These are phyloP conservation scores for Tragelaphus imberbis DNA, from an alignment of 2,113 vertebrate genomes.

Conservation along the genomic window DNA sequence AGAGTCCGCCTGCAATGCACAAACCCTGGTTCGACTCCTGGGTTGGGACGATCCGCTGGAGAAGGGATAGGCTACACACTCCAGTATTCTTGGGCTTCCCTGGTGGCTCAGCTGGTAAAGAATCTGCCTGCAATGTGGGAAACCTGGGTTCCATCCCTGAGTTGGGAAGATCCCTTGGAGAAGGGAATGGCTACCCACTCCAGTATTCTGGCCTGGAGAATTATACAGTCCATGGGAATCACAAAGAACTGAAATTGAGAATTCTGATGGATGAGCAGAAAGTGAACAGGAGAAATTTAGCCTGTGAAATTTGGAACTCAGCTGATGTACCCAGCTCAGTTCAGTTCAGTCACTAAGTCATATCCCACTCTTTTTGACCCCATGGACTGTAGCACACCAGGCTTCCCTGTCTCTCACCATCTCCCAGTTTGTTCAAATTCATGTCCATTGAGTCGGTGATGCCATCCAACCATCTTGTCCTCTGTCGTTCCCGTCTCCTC, in stretches of 20 bases:
- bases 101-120: no score
- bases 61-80: neutral
- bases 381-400: neutral
- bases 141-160: neutral
- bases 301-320: neutral
- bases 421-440: neutral
- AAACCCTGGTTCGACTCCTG: neutral
- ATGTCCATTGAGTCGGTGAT: neutral
- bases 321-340: neutral
- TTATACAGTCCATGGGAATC: neutral
- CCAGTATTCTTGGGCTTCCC: no score
- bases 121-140: neutral
- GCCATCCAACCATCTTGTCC: neutral
- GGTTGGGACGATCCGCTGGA: neutral
- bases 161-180: neutral
- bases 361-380: neutral
- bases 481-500: neutral
- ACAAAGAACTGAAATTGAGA: neutral
- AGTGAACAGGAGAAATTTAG: neutral
- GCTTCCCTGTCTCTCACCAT: neutral
- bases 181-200: neutral
- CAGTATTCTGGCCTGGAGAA: neutral
- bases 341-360: neutral
- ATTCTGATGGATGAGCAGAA: neutral
- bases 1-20: neutral